Base-by-base conservation (phyloP, 2,113 vertebrate species). In the Triplophysa rosa region DNA sequence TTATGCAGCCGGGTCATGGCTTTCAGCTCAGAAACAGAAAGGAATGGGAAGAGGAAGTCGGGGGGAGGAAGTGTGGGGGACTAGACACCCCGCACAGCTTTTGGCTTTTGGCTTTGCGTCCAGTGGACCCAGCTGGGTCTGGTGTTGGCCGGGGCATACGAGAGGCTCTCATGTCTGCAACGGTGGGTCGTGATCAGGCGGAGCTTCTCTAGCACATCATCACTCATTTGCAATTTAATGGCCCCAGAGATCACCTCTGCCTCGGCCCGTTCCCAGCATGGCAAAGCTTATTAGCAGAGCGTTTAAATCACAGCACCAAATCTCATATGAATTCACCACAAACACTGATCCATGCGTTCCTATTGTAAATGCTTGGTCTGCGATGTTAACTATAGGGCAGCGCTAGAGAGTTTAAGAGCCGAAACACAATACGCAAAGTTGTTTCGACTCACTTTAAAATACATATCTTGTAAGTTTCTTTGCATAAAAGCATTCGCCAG, bases 181-280 rank as follows among this genome's bases (percentile, higher is more conserved):
- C 86, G 86, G 81, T 82, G 56, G 89, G 90, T 87, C 89, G 85
- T 75, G 83, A 90, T 89, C 84, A 89, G 86, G 89, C 87, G 86
- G 88, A 90, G 87, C 84, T 86, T 88, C 86, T 90, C 89, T 87
- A 87, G 89, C 89, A 89, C 89, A 91, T 92, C 89, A 91, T 93
- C 89, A 87, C 89, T 91, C 85, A 91, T 92, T 93, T 92, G 89
- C 91, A 92, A 90, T 93, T 92, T 89, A 92, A 93, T 92, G 89
- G 90, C 91, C 89, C 91, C 77, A 79, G 89, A 92, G 90, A 88
- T 91, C 88, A 74, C 40, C 56, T 89, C 87, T 84, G 83, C 87
- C 86, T 70, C 85, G 88, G 73, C 87, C 85, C 87, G 85, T 90
- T 88, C 89, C 88, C 89, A 67, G 84, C 68, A 89, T 89, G 88